Percentiles rank a stretch among this genome's conserved stretches.
phyloP scores from a whole-genome alignment of 1,140 invertebrate genomes.

The Ladona fulva region DNA sequence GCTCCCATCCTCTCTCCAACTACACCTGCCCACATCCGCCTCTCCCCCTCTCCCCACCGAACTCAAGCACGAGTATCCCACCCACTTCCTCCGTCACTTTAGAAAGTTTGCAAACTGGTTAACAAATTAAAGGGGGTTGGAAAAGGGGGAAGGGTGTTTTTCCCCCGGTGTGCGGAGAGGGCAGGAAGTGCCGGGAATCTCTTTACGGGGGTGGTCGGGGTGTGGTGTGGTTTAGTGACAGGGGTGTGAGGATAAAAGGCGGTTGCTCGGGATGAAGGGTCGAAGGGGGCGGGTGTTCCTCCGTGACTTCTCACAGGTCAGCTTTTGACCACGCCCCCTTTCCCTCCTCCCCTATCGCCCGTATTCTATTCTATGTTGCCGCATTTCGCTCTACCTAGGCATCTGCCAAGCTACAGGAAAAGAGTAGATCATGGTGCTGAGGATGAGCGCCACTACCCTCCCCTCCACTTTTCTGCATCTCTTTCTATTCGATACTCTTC shows the following conservation, averaged over 20 bases:
- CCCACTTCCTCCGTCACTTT: constrained; percentile 2
- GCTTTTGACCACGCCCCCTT: background rate
- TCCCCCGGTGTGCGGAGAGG: too few species aligned
- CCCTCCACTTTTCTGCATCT: too few species aligned
- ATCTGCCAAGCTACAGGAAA: too few species aligned
- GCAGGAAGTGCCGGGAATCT: background rate
- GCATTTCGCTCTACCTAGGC: too few species aligned
- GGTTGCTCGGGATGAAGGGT: background rate
- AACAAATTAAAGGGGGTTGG: background rate
- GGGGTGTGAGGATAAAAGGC: background rate
- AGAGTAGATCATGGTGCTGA: too few species aligned
- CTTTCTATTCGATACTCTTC: too few species aligned
- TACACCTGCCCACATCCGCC: constrained; percentile 6
- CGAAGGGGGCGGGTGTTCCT: background rate
- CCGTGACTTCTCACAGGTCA: constrained; percentile 7
- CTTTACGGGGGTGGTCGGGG: background rate
- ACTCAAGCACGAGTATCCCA: background rate
- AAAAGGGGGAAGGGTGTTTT: background rate
- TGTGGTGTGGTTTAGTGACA: background rate
- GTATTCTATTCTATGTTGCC: background rate
- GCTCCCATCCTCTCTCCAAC: background rate
- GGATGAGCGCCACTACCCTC: too few species aligned
- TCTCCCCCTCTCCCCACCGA: background rate
- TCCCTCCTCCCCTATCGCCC: background rate
- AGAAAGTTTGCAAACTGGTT: constrained; percentile 9